Base-by-base conservation (phyloP, 2,797 vertebrate genomes). In the Myoxocephalus aenaeus region DNA sequence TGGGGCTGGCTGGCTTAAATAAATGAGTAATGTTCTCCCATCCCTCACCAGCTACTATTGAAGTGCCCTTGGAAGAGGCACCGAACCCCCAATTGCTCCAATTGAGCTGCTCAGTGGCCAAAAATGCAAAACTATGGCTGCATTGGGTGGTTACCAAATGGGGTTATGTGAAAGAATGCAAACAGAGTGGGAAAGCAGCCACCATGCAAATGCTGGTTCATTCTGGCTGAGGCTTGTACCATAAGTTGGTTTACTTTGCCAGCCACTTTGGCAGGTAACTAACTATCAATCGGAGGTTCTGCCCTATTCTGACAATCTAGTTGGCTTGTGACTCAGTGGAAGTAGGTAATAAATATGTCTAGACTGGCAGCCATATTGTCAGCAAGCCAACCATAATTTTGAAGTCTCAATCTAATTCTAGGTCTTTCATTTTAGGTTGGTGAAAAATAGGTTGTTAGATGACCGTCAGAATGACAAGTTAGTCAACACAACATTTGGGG, bases 61-160 rank as follows among this genome's bases (percentile, higher is more conserved):
- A 86, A 89, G 88, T 89, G 87, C 82, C 89, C 91, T 91, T 91
- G 88, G 88, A 90, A 88, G 87, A 87, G 71, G 73, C 86, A 86
- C 72, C 79, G 83, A 90, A 86, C 87, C 86, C 65, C 82, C 82
- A 81, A 77, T 83, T 86, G 84, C 83, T 89, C 78, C 84, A 83
- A 88, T 89, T 84, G 79, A 83, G 86, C 78, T 87, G 83, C 81
- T 91, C 85, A 80, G 75, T 90, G 87, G 85, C 89, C 90, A 91
- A 73, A 91, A 90, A 90, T 90, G 84, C 87, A 87, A 87, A 90
- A 87, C 77, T 46, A 63, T 65, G 76, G 79, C 81, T 86, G 68
- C 80, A 80, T 79, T 86, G 81, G 80, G 70, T 72, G 79, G 75
- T 79, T 85, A 89, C 83, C 86, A 87, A 88, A 90, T 85, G 73